Conservation (phyloP, 2,797 vertebrate genomes). For the Pangasius djambal region DNA sequence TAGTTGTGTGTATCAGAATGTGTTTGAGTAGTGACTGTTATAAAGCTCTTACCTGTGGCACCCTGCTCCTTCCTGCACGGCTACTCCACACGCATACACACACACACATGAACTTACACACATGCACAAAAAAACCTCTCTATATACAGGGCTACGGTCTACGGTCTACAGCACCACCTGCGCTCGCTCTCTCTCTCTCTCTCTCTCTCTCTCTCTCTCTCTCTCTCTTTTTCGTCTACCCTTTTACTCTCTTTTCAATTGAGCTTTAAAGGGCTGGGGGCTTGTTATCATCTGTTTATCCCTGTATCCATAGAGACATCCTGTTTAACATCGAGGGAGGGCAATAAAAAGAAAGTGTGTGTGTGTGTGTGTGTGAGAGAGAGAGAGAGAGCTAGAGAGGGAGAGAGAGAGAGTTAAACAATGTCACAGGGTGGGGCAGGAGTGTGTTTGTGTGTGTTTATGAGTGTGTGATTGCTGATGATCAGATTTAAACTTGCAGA, state of each 20-base stretch:
- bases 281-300: conserved; percentile 90
- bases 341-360: conserved; percentile 64
- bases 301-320: conserved; percentile 79
- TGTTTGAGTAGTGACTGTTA: conserved; percentile 41
- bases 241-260: conserved; percentile 70
- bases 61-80: conserved; percentile 50
- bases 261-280: conserved; percentile 72
- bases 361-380: background rate
- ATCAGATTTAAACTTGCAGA: conserved; percentile 15
- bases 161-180: conserved; percentile 42
- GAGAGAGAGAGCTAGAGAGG: background rate
- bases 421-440: conserved; percentile 32
- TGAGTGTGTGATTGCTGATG: conserved; percentile 35
- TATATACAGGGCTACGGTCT: conserved; percentile 42
- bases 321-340: conserved; percentile 82
- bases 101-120: conserved; percentile 38
- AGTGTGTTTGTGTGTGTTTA: conserved; percentile 39
- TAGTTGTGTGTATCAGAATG: conserved; percentile 10
- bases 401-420: conserved; percentile 38
- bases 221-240: conserved; percentile 43
- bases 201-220: conserved; percentile 49
- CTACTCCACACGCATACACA: conserved; percentile 51
- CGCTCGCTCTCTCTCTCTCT: conserved; percentile 50
- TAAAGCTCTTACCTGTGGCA: conserved; percentile 63
- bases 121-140: conserved; percentile 30